A percentile compares a stretch with the other conserved stretches of the same genome.
These are phyloP conservation scores for Perdita meconis DNA, from an alignment of 2,888 invertebrate genomes.

Conservation along the genomic window DNA sequence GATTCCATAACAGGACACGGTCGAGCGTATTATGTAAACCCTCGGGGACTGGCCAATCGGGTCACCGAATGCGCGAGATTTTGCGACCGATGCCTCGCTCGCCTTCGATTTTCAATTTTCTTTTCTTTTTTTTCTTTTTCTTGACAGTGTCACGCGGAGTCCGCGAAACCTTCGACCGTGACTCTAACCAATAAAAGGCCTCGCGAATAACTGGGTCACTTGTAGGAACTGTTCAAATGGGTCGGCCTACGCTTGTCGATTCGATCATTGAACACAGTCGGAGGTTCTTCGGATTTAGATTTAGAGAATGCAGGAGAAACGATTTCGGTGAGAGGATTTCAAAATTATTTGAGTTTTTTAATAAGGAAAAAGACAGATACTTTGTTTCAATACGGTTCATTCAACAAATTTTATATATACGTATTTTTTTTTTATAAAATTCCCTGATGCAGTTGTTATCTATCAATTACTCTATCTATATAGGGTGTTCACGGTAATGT, in stretches of 20 bases:
- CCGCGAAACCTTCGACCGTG: no score
- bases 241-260: background rate
- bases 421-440: no score
- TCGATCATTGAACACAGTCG: background rate
- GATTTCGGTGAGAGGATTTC: no score
- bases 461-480: no score
- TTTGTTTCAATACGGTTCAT: no score
- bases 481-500: no score
- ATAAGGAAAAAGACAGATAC: no score
- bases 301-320: background rate
- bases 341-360: no score
- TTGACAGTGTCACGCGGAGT: background rate
- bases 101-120: constrained; percentile 35
- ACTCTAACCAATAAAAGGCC: background rate
- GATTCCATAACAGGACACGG: constrained; percentile 78
- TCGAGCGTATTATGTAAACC: constrained; percentile 75
- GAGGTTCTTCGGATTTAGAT: background rate
- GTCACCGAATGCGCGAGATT: constrained; percentile 59
- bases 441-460: no score
- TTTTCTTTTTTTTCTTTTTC: no score
- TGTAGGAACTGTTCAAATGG: background rate
- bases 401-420: no score
- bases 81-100: constrained; percentile 29
- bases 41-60: constrained; percentile 70
- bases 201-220: constrained; percentile 1